Evolutionary conservation across 1,140 invertebrate species (phyloP), one percentile per base, ranked within the genome.

Genomic region (Bombus consobrinus): DNA sequence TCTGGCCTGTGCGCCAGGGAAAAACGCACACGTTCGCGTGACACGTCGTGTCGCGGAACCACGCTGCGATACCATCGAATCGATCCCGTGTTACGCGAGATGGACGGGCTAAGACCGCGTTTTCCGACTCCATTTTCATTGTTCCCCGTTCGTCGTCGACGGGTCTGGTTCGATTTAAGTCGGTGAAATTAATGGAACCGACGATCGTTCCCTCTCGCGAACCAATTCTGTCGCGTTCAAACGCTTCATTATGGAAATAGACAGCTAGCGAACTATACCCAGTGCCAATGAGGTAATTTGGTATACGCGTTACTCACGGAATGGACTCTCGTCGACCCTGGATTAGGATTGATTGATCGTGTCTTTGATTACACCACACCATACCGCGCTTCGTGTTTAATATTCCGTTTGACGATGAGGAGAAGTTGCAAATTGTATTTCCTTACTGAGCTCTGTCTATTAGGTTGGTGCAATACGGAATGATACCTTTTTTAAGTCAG

Each of bases 11-110:
- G 64, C 37, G 83, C 68, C 34, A 73, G 84, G 78, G 88, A 80
- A 87, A 84, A 86, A 34, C 75, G 76, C 47, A 71, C 69, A 68
- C 83, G 62, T 53, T 85, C 73, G 77, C 78, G 78, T 84, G 87
- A 83, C 85, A 41, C 32, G 41, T 68, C 72, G 25, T 72, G 74
- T 53, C 47, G 47, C 47, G 47, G 47, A 53, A 53, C 47, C 5
- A 53, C 66, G 79, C 41, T 34, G 83, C 82, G 88, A 89, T 80
- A 68, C 81, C 86, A 88, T 92, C 81, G 86, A 84, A 92, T 91
- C 87, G 88, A 92, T 81, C 72, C 80, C 32, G 15, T 37, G 25
- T 25, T 47, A 12, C 28, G 53, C 53, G 37, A 78, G 69, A 84
- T 47, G 53, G 59, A 74, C 77, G 47, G 32, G 41, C 72, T 22